Evolutionary conservation across 92 coral and sea anemone species (phyloP), one percentile per base, ranked within the genome.

Genomic region (Umimayanthus chanpuru): DNA sequence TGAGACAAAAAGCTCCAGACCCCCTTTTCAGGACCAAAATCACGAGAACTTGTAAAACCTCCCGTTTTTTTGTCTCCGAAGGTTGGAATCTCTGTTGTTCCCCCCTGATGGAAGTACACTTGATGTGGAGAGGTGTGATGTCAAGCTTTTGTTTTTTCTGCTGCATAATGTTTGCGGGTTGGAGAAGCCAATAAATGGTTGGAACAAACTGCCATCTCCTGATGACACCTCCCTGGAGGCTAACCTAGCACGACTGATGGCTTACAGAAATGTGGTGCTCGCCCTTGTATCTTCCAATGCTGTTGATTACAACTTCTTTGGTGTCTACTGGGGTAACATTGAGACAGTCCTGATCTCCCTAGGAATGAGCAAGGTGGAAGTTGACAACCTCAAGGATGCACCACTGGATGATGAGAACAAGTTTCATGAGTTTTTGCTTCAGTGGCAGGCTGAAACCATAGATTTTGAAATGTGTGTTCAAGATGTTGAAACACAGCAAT

Each of bases 231-330:
- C 77, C 66, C 38, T 68, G 38, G 86, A 68, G 26, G 86, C 86
- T 12, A 68, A 82, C 77, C 40, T 82, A 25, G 86, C 86, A 23
- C 76, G 86, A 11, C 64, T 82, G 64, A 67, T 82, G 9, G 5
- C 5, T n/a, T 82, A 5, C 25, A 50, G 61, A n/a, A 25, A 66
- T 25, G 7, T 1, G 41, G 1, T 82, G 25, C 44, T 4, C 68
- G 25, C 6, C 9, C 25, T 1, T 28, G 7, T 3, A 28, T 41
- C 64, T 41, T 29, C 26, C 2, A 41, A 4, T 65, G 56, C 26
- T 7, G 12, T 82, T 43, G 64, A 66, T 68, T 0, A 12, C 26
- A 56, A 28, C 25, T 2, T 15, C 23, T 82, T 82, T 11, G 4
- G 14, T 3, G 0, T 0, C 61, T 82, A 12, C 75, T 68, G 38